Evolutionary conservation across 2,113 vertebrate species (phyloP).

Genomic region (Campylomormyrus tamandua): DNA sequence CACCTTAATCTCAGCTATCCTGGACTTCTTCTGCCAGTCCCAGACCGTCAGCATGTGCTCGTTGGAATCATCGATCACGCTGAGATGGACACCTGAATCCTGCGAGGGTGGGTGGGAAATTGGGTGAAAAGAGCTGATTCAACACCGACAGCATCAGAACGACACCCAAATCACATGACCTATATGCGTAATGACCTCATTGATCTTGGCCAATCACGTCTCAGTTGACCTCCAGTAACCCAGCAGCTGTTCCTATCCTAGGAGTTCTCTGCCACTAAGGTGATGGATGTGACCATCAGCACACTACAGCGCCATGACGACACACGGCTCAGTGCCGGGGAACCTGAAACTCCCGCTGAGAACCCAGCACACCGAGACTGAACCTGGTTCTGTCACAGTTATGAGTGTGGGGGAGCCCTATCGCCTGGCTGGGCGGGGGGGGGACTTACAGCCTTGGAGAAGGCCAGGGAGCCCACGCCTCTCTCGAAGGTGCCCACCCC

Average conservation of each 20-base stretch:
- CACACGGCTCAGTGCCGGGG: background rate
- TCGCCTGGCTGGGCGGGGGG: background rate
- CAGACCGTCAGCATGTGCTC: conserved; percentile 97
- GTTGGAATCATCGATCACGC: conserved; percentile 92
- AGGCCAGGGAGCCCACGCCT: conserved; percentile 87
- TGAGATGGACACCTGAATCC: conserved; percentile 89
- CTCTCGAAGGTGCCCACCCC: conserved; percentile 90
- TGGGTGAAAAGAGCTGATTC: background rate
- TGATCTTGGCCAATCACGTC: background rate
- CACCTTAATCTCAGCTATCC: conserved; percentile 89
- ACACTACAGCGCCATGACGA: background rate
- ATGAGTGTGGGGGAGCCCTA: background rate
- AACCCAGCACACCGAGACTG: background rate
- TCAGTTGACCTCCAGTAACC: background rate
- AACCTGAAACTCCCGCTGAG: background rate
- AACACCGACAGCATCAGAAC: background rate
- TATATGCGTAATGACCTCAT: background rate
- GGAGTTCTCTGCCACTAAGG: background rate
- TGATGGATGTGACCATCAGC: background rate
- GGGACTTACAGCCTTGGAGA: conserved; percentile 89
- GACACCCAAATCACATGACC: background rate
- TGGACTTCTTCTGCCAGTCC: conserved; percentile 93
- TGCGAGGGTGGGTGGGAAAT: conserved; percentile 35
- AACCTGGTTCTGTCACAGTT: background rate
- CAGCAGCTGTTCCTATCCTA: background rate